Percentiles rank a stretch among this genome's conserved stretches.
These are phyloP conservation scores for Pelodiscus sinensis DNA, from an alignment of 2,113 vertebrate genomes.

Conservation along the genomic window DNA sequence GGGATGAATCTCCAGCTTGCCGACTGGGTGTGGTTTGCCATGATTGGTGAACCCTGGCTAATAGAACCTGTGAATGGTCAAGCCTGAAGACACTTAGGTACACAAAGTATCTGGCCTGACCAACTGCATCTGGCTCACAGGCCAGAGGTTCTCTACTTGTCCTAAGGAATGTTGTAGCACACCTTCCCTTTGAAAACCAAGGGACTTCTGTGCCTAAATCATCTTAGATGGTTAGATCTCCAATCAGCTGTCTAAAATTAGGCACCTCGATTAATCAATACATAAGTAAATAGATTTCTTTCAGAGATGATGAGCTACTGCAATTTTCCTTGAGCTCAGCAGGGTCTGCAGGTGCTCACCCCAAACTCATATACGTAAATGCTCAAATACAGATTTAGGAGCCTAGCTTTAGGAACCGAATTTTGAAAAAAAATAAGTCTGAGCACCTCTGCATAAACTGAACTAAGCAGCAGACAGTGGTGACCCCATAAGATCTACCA, in stretches of 20 bases:
- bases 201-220: not conserved
- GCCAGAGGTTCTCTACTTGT: too few species aligned
- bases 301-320: conserved; percentile 35
- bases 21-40: too few species aligned
- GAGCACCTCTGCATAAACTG: not conserved
- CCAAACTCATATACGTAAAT: not conserved
- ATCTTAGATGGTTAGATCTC: not conserved
- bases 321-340: not conserved
- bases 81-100: too few species aligned
- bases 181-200: not conserved
- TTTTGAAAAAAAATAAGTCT: conserved; percentile 34
- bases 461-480: not conserved
- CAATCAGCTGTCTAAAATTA: not conserved
- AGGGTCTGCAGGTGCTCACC: conserved; percentile 26
- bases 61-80: too few species aligned
- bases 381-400: not conserved
- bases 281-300: conserved; percentile 8
- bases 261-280: not conserved
- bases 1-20: too few species aligned
- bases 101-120: too few species aligned
- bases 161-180: not conserved
- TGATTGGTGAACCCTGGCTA: too few species aligned
- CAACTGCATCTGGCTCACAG: too few species aligned
- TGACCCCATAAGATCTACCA: not conserved
- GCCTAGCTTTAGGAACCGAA: not conserved